phyloP scores from a whole-genome alignment of 2,797 vertebrate species.

The Squalus acanthias region DNA sequence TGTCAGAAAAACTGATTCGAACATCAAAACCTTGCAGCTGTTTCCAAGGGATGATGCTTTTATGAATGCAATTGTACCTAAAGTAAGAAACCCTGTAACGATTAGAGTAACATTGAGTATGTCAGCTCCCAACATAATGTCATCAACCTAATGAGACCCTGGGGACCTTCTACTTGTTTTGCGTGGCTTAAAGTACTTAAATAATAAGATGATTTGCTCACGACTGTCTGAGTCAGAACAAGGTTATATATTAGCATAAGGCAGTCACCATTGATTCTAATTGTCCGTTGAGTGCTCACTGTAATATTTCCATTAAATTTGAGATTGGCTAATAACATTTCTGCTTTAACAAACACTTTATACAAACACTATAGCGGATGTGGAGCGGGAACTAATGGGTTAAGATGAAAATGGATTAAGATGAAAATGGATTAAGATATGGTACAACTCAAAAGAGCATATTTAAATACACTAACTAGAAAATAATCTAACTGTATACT shows the following conservation, averaged over 20 bases:
- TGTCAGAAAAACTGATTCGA: not conserved
- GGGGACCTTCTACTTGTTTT: not conserved
- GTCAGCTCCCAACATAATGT: not conserved
- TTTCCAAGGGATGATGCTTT: not conserved
- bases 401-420: not conserved
- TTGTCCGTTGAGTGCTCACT: not conserved
- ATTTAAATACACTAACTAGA: not conserved
- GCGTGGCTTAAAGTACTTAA: not conserved
- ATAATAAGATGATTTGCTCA: not conserved
- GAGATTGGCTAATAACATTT: not conserved
- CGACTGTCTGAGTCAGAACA: not conserved
- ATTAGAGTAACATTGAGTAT: not conserved
- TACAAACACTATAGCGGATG: not conserved
- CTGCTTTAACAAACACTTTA: not conserved
- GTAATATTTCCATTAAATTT: not conserved
- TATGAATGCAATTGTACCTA: not conserved
- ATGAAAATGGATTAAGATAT: not conserved
- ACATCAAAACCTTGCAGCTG: not conserved
- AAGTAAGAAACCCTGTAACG: not conserved
- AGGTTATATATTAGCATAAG: not conserved
- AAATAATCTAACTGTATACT: not conserved
- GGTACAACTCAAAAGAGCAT: not conserved
- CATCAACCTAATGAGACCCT: conserved; percentile 3
- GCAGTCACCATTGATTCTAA: no score
- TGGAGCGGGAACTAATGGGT: not conserved